Conservation (phyloP, 2,797 vertebrate species). For the Rhabdophis nuchalis region DNA sequence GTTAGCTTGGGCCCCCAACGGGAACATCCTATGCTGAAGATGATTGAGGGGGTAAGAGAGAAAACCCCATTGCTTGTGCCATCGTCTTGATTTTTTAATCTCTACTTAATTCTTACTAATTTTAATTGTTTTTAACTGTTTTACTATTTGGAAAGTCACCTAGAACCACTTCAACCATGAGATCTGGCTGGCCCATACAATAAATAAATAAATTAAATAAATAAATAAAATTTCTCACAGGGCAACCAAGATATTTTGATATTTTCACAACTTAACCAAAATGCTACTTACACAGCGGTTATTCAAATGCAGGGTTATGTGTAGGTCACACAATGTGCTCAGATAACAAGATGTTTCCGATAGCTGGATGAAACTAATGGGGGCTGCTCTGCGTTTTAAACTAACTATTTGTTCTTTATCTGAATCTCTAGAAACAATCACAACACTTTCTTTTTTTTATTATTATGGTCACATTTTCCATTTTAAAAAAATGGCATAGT, state of each 20-base stretch:
- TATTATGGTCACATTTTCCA: neutral
- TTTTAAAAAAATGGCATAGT: neutral
- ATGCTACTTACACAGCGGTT: neutral
- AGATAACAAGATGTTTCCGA: constrained; percentile 30
- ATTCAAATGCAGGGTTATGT: constrained; percentile 1
- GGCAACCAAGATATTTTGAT: neutral
- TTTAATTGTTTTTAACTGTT: neutral
- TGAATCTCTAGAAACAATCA: neutral
- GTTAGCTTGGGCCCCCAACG: neutral
- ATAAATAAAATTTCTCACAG: neutral
- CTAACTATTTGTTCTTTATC: neutral
- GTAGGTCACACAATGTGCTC: constrained; percentile 4
- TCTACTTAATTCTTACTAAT: neutral
- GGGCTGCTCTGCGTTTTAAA: constrained; percentile 2
- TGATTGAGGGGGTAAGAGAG: neutral
- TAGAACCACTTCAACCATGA: neutral
- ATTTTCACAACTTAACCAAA: constrained; percentile 7
- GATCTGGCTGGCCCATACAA: neutral
- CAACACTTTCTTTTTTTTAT: neutral
- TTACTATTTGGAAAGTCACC: neutral
- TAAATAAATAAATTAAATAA: neutral
- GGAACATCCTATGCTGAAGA: neutral
- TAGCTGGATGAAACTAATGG: neutral
- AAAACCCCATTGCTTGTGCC: neutral
- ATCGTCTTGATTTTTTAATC: neutral